Percentiles rank a stretch among this genome's conserved stretches.
Conservation (phyloP, 2,888 invertebrate species). For the Andrena trimmerana region DNA sequence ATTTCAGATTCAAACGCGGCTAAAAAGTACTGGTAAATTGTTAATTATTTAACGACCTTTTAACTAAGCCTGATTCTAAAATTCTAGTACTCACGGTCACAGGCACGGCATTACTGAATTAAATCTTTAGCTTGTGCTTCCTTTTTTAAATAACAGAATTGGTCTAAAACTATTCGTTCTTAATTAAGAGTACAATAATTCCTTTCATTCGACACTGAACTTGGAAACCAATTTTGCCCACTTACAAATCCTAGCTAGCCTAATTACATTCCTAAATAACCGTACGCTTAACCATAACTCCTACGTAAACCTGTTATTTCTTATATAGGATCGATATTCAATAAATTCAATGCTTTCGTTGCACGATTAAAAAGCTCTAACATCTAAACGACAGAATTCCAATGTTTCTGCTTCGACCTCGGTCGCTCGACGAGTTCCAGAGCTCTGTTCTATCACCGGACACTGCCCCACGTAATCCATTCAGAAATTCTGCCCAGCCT, state of each 20-base stretch:
- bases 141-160: slow-evolving; percentile 22
- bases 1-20: neutral
- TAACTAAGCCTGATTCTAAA: neutral
- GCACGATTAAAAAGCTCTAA: slow-evolving; percentile 20
- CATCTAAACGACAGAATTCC: neutral
- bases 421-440: neutral
- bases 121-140: slow-evolving; percentile 27
- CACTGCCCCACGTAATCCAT: neutral
- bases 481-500: slow-evolving; percentile 3
- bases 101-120: neutral
- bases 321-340: neutral
- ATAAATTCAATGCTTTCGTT: slow-evolving; percentile 20
- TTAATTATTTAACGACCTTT: neutral
- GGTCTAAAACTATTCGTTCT: neutral
- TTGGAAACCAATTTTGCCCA: slow-evolving; percentile 19
- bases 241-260: slow-evolving; percentile 4
- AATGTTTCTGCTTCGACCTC: neutral
- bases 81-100: neutral
- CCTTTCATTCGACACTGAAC: neutral
- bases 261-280: slow-evolving; percentile 16
- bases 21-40: neutral
- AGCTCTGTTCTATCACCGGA: neutral
- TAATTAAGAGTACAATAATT: slow-evolving; percentile 12
- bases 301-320: neutral
- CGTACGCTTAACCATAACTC: slow-evolving; percentile 9